These are phyloP conservation scores for Propithecus perrieri DNA, from an alignment of 2,797 vertebrate genomes.

Conservation along the genomic window DNA sequence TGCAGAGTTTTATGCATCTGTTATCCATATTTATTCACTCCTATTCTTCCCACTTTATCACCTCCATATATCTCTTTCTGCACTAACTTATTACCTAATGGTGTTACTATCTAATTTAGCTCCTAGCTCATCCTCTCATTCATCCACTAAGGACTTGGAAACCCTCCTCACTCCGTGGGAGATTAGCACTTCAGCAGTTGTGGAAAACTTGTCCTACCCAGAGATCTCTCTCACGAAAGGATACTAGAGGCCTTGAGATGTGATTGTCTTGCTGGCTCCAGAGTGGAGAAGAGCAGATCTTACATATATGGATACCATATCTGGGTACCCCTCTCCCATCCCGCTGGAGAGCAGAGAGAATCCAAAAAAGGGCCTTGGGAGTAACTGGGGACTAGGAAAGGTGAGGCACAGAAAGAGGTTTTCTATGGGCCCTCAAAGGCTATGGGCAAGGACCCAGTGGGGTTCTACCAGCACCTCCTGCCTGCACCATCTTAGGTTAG, in stretches of 20 bases:
- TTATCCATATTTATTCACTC: background rate
- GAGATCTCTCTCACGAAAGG: background rate
- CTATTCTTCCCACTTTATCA: background rate
- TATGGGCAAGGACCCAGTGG: background rate
- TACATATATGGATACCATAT: background rate
- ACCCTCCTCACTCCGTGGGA: background rate
- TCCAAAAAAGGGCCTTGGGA: background rate
- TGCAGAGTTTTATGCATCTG: background rate
- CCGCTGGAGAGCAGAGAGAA: background rate
- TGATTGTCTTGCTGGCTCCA: background rate
- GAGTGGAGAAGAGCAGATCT: background rate
- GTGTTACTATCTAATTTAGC: background rate
- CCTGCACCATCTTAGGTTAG: background rate
- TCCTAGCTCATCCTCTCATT: background rate
- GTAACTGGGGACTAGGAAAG: background rate
- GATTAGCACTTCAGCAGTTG: background rate
- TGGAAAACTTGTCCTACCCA: background rate
- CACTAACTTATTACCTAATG: background rate
- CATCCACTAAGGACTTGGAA: background rate
- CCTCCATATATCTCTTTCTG: background rate
- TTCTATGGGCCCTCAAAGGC: background rate
- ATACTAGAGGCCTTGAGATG: background rate
- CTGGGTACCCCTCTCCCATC: background rate
- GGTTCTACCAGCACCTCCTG: background rate
- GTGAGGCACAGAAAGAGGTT: background rate